Conservation (phyloP, 2,888 invertebrate species). For the Pseudanteris insignis region DNA sequence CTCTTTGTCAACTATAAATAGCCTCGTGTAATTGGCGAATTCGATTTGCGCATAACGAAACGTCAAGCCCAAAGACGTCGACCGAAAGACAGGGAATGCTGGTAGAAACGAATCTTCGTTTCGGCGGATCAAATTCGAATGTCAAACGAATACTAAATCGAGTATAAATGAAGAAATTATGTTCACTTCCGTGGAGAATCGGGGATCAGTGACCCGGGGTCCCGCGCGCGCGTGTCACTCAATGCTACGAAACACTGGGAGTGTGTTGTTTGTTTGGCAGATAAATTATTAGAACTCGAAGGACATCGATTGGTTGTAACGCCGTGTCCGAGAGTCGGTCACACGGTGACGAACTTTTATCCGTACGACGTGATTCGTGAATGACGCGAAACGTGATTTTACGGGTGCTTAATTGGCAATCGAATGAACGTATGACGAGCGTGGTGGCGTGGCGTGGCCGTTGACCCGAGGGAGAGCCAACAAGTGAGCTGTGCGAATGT, state of each 20-base stretch:
- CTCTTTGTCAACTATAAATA: slow-evolving; percentile 18
- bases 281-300: too few species aligned
- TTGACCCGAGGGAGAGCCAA: slow-evolving; percentile 18
- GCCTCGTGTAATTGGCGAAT: slow-evolving; percentile 5
- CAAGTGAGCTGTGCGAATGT: slow-evolving; percentile 2
- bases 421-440: background rate
- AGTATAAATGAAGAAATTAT: slow-evolving; percentile 25
- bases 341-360: too few species aligned
- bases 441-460: slow-evolving; percentile 4
- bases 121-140: slow-evolving; percentile 7
- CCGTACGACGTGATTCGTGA: too few species aligned
- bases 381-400: too few species aligned
- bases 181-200: slow-evolving; percentile 7
- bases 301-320: too few species aligned
- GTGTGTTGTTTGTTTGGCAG: too few species aligned
- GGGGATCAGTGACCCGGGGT: slow-evolving; percentile 19
- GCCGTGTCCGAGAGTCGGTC: too few species aligned
- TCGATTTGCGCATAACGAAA: slow-evolving; percentile 9
- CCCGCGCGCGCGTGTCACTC: too few species aligned
- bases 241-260: too few species aligned
- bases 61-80: slow-evolving; percentile 10
- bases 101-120: slow-evolving; percentile 2
- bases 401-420: background rate
- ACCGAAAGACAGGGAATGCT: background rate
- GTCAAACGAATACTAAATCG: slow-evolving; percentile 15